Base-by-base conservation (phyloP, 2,888 invertebrate genomes). In the Rhagonycha lutea region DNA sequence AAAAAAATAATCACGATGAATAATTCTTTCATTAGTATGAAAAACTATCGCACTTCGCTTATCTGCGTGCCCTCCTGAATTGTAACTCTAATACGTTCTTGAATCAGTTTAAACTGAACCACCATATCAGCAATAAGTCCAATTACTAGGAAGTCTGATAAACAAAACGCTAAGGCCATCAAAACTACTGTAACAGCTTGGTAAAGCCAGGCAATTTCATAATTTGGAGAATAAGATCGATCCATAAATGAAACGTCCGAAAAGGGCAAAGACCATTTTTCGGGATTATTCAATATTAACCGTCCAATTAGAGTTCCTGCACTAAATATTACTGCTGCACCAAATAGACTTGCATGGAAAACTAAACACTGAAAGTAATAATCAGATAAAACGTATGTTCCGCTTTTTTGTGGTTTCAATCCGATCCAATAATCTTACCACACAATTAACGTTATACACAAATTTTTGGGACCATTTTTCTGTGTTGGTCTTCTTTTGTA, bases 131-230 rank as follows among this genome's bases (percentile, higher is more conserved):
- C 63, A 3, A 18, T 65, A 7, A 65, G 18, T 4, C 23, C 18
- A 11, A 26, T 26, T 24, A 65, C 5, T n/a, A n/a, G 3, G 2
- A 65, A 23, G 9, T 23, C 26, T 8, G n/a, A 24, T 18, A 26
- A 10, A 1, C 23, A 24, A 12, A 65, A 65, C 7, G 24, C 8
- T 11, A 9, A 3, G 2, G 63, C n/a, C 8, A 26, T 24, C 0
- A 65, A n/a, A 7, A 11, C 2, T 24, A 65, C 26, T n/a, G 26
- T 24, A 65, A 26, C n/a, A 3, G 47, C 14, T 24, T 76, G 76
- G 23, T 32, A 70, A 0, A 68, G 9, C 73, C 72, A 76, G 4
- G 76, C 76, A 14, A 76, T 73, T 68, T 76, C 76, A 23, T 69
- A 76, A 70, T 73, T 73, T 26, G 76, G 76, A 26, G 67, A 72